These are phyloP conservation scores for Holotrichia oblita DNA, from an alignment of 1,140 invertebrate species.

Conservation along the genomic window DNA sequence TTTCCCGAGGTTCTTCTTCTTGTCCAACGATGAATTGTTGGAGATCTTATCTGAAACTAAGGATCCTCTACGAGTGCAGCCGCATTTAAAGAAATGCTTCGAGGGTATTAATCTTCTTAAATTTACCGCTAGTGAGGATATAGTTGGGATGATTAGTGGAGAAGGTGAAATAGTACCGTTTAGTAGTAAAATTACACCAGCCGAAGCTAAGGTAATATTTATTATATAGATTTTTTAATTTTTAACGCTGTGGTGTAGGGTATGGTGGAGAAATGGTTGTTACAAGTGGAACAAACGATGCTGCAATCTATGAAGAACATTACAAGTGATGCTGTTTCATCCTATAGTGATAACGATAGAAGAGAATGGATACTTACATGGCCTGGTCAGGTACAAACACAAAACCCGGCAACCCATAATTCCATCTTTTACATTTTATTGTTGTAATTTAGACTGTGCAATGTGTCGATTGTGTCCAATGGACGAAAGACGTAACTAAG, in stretches of 20 bases:
- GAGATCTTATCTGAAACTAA: slow-evolving; percentile 95
- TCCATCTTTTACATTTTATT: background rate
- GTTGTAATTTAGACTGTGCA: slow-evolving; percentile 69
- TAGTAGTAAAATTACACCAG: slow-evolving; percentile 82
- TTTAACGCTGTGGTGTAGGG: slow-evolving; percentile 69
- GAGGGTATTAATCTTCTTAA: slow-evolving; percentile 82
- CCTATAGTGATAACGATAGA: slow-evolving; percentile 69
- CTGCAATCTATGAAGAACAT: slow-evolving; percentile 81
- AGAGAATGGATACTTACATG: slow-evolving; percentile 84
- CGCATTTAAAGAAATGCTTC: slow-evolving; percentile 96
- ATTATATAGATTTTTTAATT: background rate
- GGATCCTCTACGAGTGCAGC: slow-evolving; percentile 90
- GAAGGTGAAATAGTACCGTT: slow-evolving; percentile 89
- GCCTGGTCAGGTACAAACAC: slow-evolving; percentile 92
- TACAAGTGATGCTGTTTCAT: slow-evolving; percentile 73
- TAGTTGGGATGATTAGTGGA: slow-evolving; percentile 88
- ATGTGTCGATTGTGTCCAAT: slow-evolving; percentile 83
- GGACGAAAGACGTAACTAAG: slow-evolving; percentile 85
- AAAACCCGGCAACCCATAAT: no score
- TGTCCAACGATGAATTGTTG: slow-evolving; percentile 95
- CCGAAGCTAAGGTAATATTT: slow-evolving; percentile 81
- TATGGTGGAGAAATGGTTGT: slow-evolving; percentile 94
- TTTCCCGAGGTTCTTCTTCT: slow-evolving; percentile 96
- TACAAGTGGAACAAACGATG: slow-evolving; percentile 90
- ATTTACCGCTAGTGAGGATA: slow-evolving; percentile 84